These are phyloP conservation scores for Halisarca cf. caerulea DNA, from an alignment of 37 sponge, comb jelly and placozoan species.

Conservation along the genomic window DNA sequence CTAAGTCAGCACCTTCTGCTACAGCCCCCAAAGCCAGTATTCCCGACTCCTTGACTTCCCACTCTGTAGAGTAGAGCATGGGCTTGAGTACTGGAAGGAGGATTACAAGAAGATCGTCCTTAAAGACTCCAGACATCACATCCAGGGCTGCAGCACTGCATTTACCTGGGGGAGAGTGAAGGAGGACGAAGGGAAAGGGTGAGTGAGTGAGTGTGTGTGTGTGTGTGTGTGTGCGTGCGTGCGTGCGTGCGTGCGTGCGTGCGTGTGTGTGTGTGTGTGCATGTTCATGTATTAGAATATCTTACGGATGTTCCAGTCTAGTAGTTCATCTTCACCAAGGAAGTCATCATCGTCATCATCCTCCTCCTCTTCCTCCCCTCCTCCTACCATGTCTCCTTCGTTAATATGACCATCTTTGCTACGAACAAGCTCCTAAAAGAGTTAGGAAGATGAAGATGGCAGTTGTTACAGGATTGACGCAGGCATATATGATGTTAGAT, in stretches of 20 bases:
- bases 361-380: constrained; percentile 55
- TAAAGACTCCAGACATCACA: constrained; percentile 93
- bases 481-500: too few relatives aligned
- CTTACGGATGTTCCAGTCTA: constrained; percentile 97
- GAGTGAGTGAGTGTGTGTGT: neutral
- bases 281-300: too few relatives aligned
- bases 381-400: constrained; percentile 8
- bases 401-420: constrained; percentile 15
- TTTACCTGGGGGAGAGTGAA: constrained; percentile 66
- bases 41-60: constrained; percentile 90
- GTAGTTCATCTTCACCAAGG: constrained; percentile 69
- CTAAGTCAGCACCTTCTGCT: constrained; percentile 96
- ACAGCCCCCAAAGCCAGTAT: constrained; percentile 98
- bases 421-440: too few relatives aligned
- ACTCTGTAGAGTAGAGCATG: constrained; percentile 67
- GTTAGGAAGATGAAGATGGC: too few relatives aligned
- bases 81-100: constrained; percentile 89
- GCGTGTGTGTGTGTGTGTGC: too few relatives aligned
- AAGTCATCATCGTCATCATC: constrained; percentile 87
- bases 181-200: neutral
- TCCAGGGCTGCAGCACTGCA: constrained; percentile 98
- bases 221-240: neutral
- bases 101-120: constrained; percentile 78
- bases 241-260: neutral
- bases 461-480: too few relatives aligned